A percentile compares a stretch with the other conserved stretches of the same genome.
Evolutionary conservation across 2,797 vertebrate genomes (phyloP).

Genomic region (Spinus pinus): DNA sequence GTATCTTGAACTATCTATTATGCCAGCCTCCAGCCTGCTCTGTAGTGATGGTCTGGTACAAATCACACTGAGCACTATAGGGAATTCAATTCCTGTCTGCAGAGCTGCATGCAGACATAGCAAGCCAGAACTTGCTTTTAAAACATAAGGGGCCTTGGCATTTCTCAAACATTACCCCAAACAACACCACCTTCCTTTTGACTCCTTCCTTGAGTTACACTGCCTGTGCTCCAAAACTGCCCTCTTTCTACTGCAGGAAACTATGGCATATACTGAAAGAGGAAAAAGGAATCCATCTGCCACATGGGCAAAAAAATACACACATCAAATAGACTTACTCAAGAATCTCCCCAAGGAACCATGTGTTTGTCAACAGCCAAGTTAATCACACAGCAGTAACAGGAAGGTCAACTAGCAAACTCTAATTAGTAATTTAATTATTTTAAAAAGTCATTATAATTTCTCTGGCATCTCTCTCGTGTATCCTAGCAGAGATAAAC

Average conservation of each 20-base stretch:
- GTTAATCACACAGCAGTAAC: not conserved
- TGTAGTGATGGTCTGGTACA: not conserved
- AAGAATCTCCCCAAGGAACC: not conserved
- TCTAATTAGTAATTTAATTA: not conserved
- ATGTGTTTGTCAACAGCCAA: not conserved
- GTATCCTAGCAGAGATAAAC: not conserved
- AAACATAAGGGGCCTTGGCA: not conserved
- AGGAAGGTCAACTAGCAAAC: not conserved
- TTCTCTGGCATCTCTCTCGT: accelerated
- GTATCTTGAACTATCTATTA: not conserved
- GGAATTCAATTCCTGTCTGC: not conserved
- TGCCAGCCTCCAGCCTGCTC: not conserved
- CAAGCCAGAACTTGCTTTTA: not conserved
- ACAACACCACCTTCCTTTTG: not conserved
- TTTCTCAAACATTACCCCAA: not conserved
- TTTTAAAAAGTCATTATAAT: not conserved
- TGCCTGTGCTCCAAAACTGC: not conserved
- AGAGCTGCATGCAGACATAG: not conserved
- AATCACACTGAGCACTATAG: not conserved
- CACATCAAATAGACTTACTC: not conserved
- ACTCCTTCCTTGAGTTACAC: not conserved
- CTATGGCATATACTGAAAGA: not conserved
- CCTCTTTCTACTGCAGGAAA: not conserved
- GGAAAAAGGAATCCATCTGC: not conserved
- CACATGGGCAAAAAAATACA: not conserved